Evolutionary conservation across 2,797 vertebrate genomes (phyloP), one percentile per base, ranked within the genome.

Genomic region (Tokudaia muenninki): DNA sequence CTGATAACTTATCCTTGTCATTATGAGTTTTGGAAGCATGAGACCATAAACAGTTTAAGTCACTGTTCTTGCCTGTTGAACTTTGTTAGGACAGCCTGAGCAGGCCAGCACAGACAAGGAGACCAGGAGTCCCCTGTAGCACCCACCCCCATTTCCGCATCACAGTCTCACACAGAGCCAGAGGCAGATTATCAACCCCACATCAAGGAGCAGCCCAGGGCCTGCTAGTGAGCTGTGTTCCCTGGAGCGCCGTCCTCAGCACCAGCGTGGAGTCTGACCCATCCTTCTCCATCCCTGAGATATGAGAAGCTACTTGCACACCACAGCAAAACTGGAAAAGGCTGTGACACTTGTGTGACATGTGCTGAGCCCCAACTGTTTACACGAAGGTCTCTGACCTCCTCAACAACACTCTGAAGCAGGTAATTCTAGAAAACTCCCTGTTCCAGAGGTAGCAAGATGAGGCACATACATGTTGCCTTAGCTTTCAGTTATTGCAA

Each of bases 371-470:
- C 65, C 81, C 41, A 31, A 0, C 8, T 37, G 9, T 41, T 47
- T 61, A 21, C 26, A 65, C 26, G 17, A 57, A 90, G 29, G 52
- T 17, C n/a, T 41, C 24, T 50, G 65, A 83, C 37, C 19, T 57
- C 50, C 41, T 44, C 91, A 72, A 83, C 16, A n/a, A 17, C 22
- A 2, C 92, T 88, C 65, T 47, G 41, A 91, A n/a, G 70, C 37
- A 59, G 70, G 57, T 55, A 47, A 92, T 77, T 1, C 59, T 63
- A 87, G 41, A 67, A 90, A 86, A 94, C 79, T 81, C 55, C 14
- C 44, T 26, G 16, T 26, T 92, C 21, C 72, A 90, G 52, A 87
- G 50, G 65, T 2, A 24, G 63, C 17, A 65, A 92, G 91, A 74
- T 6, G 1, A n/a, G 63, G 78, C 2, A 21, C 52, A 57, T 13